Percentiles rank a stretch among this genome's conserved stretches.
Conservation (phyloP, 2,888 invertebrate species). For the Eurois occulta region DNA sequence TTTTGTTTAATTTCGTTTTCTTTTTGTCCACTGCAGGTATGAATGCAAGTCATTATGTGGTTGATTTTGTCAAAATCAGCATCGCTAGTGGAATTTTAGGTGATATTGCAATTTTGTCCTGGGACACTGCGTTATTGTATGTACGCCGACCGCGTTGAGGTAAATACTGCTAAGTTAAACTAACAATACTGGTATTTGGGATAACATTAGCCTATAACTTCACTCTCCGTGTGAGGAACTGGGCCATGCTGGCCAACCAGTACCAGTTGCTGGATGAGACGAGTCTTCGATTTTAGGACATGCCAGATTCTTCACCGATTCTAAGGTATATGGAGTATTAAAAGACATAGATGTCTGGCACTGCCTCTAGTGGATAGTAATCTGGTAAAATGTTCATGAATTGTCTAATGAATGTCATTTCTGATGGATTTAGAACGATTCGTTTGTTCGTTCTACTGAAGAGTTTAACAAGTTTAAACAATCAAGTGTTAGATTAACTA, state of each 20-base stretch:
- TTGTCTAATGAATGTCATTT: background rate
- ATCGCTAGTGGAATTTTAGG: constrained; percentile 75
- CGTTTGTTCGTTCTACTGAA: background rate
- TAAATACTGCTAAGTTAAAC: constrained; percentile 67
- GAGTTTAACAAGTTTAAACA: constrained; percentile 25
- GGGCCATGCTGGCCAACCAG: background rate
- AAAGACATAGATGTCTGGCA: background rate
- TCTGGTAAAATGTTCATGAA: background rate
- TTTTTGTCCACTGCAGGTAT: constrained; percentile 85
- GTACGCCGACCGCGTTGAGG: constrained; percentile 54
- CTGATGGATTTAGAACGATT: background rate
- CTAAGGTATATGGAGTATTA: background rate
- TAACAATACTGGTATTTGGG: constrained; percentile 39
- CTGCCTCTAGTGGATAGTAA: background rate
- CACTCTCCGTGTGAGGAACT: background rate
- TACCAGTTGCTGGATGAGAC: background rate
- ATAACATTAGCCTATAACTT: background rate
- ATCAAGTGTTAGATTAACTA: constrained; percentile 57
- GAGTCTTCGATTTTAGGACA: background rate
- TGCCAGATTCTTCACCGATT: background rate
- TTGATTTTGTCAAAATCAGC: constrained; percentile 78
- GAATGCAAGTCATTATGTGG: constrained; percentile 89
- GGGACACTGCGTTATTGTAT: constrained; percentile 58
- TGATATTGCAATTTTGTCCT: constrained; percentile 83
- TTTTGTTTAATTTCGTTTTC: constrained; percentile 69